These are phyloP conservation scores for Clamator glandarius DNA, from an alignment of 2,797 vertebrate genomes.

Conservation along the genomic window DNA sequence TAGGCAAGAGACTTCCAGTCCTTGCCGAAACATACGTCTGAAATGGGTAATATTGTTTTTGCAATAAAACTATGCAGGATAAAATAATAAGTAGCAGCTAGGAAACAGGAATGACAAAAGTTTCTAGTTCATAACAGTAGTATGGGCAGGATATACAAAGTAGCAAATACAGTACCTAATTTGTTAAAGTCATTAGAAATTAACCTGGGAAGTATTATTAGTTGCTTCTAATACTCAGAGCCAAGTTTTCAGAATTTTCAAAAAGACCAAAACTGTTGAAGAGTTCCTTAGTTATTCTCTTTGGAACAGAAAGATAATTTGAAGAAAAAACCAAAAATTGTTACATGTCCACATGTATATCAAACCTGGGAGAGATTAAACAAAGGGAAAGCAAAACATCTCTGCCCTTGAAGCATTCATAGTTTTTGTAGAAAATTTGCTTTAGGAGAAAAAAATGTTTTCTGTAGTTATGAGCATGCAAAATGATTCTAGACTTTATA, in stretches of 20 bases:
- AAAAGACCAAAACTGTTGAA: background rate
- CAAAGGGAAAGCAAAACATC: background rate
- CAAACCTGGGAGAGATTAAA: background rate
- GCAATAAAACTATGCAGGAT: background rate
- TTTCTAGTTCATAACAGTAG: background rate
- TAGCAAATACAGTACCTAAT: background rate
- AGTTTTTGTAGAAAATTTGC: background rate
- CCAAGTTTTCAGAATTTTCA: background rate
- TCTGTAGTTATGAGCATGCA: background rate
- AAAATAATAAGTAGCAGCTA: background rate
- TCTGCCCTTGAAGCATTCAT: background rate
- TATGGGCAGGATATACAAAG: background rate
- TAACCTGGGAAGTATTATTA: background rate
- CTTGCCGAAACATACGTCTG: background rate
- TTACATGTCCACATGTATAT: background rate
- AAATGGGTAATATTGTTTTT: background rate
- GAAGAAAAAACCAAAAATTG: background rate
- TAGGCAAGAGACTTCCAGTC: background rate
- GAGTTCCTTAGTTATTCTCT: background rate
- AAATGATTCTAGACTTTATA: constrained; percentile 15
- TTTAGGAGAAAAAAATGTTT: constrained; percentile 39
- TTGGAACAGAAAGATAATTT: background rate
- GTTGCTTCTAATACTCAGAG: background rate
- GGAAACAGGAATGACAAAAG: background rate
- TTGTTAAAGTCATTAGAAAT: background rate